Evolutionary conservation across 2,797 vertebrate species (phyloP).

Genomic region (Lepidocolaptes lacrymiger): DNA sequence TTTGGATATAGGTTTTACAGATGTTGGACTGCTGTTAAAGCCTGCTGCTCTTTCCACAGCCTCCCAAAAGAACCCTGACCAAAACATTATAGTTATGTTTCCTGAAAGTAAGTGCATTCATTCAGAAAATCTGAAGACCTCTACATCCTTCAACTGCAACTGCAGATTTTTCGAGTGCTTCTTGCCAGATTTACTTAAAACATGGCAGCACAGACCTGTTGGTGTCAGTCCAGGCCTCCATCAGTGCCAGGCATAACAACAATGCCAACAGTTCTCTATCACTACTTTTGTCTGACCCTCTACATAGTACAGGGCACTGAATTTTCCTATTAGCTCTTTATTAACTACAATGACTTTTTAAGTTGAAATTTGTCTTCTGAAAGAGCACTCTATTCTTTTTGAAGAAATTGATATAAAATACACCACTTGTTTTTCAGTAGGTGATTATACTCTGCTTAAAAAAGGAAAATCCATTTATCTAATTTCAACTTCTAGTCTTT

Average conservation of each 20-base stretch:
- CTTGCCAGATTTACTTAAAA: slow-evolving; percentile 9
- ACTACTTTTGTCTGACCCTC: background rate
- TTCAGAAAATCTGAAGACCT: background rate
- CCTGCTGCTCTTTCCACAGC: background rate
- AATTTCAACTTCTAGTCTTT: background rate
- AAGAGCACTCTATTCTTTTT: background rate
- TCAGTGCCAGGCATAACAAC: background rate
- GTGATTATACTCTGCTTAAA: background rate
- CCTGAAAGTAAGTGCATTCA: background rate
- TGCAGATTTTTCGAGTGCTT: background rate
- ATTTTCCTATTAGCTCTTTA: background rate
- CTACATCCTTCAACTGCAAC: background rate
- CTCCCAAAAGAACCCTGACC: background rate
- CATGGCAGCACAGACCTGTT: background rate
- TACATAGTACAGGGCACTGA: background rate
- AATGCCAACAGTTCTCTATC: background rate
- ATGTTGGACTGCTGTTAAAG: background rate
- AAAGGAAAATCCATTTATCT: background rate
- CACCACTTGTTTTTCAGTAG: background rate
- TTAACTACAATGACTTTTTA: background rate
- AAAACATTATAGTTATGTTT: background rate
- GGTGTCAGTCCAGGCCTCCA: background rate
- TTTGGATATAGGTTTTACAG: background rate
- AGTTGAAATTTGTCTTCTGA: background rate
- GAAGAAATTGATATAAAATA: background rate